A percentile compares a stretch with the other conserved stretches of the same genome.
Evolutionary conservation across 1,140 invertebrate species (phyloP).

Genomic region (Lordiphosa collinella): DNA sequence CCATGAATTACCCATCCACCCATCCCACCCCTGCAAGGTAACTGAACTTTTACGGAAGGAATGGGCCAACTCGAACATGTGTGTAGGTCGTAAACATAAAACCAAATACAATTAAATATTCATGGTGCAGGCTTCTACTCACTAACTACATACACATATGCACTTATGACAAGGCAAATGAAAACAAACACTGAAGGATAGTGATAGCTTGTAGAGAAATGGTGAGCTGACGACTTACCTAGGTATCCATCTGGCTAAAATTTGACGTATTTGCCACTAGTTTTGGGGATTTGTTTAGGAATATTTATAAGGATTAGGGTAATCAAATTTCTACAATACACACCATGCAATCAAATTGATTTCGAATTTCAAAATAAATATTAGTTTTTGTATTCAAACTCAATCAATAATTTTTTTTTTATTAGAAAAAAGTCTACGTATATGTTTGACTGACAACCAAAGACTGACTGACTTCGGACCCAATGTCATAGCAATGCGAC

Average conservation of each 20-base stretch:
- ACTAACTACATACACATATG: conserved; percentile 1
- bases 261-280: conserved; percentile 69
- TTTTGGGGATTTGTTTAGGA: conserved; percentile 16
- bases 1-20: neutral
- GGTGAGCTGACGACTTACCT: conserved; percentile 58
- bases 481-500: conserved; percentile 75
- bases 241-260: conserved; percentile 69
- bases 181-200: conserved; percentile 7
- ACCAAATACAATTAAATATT: conserved; percentile 61
- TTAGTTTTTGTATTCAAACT: neutral
- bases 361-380: conserved; percentile 8
- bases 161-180: conserved; percentile 11
- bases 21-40: too few relatives aligned
- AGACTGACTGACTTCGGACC: conserved; percentile 43
- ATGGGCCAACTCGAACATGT: conserved; percentile 28
- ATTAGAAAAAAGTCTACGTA: conserved; percentile 7
- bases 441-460: conserved; percentile 64
- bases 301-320: neutral
- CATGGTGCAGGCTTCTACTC: conserved; percentile 21
- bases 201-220: neutral
- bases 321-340: conserved; percentile 27
- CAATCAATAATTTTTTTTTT: conserved; percentile 34
- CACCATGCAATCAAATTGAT: conserved; percentile 28
- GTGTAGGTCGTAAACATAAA: conserved; percentile 51
- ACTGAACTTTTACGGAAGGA: conserved; percentile 37